These are phyloP conservation scores for Philereme transversata DNA, from an alignment of 2,888 invertebrate genomes.

Conservation along the genomic window DNA sequence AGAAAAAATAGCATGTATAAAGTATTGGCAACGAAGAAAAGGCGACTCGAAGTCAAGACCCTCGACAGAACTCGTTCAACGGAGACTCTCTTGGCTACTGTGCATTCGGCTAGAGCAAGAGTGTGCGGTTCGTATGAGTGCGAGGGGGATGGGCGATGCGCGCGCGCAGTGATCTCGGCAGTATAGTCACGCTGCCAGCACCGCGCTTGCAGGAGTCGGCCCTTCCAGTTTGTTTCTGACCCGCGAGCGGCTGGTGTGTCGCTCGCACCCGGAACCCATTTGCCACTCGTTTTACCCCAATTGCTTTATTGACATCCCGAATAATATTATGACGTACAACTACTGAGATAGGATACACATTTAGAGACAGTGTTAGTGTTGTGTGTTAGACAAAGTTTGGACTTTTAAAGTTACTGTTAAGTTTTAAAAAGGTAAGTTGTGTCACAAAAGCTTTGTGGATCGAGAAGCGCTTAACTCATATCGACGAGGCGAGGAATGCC, in stretches of 20 bases:
- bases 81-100: conserved; percentile 72
- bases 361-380: conserved; percentile 67
- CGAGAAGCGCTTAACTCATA: conserved; percentile 78
- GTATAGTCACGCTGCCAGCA: conserved; percentile 58
- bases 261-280: conserved; percentile 62
- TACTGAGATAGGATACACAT: conserved; percentile 53
- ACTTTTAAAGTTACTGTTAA: conserved; percentile 76
- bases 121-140: conserved; percentile 33
- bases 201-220: conserved; percentile 59
- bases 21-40: conserved; percentile 70
- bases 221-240: conserved; percentile 76
- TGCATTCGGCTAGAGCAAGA: conserved; percentile 58
- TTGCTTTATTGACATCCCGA: conserved; percentile 60
- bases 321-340: conserved; percentile 70
- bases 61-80: conserved; percentile 77
- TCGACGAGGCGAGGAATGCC: conserved; percentile 80
- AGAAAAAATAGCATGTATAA: conserved; percentile 73
- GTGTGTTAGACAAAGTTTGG: conserved; percentile 63
- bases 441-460: conserved; percentile 78
- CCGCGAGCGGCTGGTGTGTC: conserved; percentile 74
- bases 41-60: conserved; percentile 71
- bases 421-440: conserved; percentile 81
- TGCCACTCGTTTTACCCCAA: conserved; percentile 71
- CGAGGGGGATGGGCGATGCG: conserved; percentile 52
- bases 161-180: conserved; percentile 67